Conservation (phyloP, 2,888 invertebrate species). For the Nymphalis c-album region DNA sequence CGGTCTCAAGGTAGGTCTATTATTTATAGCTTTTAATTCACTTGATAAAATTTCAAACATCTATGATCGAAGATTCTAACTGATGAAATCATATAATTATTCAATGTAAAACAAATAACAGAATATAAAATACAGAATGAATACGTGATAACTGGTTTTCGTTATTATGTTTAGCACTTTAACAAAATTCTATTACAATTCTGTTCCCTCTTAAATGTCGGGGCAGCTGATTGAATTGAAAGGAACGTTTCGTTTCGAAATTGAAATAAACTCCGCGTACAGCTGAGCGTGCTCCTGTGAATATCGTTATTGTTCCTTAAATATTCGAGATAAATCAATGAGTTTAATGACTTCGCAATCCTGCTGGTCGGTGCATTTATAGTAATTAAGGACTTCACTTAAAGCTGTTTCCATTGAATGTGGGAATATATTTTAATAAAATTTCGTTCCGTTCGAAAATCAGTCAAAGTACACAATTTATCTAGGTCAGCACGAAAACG, state of each 20-base stretch:
- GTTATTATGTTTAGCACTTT: slow-evolving; percentile 5
- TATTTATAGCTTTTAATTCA: slow-evolving; percentile 40
- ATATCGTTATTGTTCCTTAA: slow-evolving; percentile 61
- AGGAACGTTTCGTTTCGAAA: slow-evolving; percentile 53
- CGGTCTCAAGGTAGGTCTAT: slow-evolving; percentile 42
- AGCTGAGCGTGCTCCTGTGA: slow-evolving; percentile 62
- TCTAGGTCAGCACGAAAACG: slow-evolving; percentile 64
- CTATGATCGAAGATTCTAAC: background rate
- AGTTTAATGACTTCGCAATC: too few relatives aligned
- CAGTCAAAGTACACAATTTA: slow-evolving; percentile 38
- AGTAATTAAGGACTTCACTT: too few relatives aligned
- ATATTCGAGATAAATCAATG: slow-evolving; percentile 33
- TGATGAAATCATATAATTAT: background rate
- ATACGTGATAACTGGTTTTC: background rate
- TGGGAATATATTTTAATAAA: background rate
- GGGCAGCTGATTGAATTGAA: slow-evolving; percentile 67
- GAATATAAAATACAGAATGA: background rate
- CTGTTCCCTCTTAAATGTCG: slow-evolving; percentile 41
- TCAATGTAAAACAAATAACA: background rate
- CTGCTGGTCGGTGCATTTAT: background rate
- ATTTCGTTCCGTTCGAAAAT: slow-evolving; percentile 23
- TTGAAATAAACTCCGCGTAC: slow-evolving; percentile 64
- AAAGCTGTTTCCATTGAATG: too few relatives aligned
- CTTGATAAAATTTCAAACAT: slow-evolving; percentile 6
- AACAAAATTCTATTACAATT: slow-evolving; percentile 36